Base-by-base conservation (phyloP, 2,888 invertebrate genomes). In the Acanthopleura granulata region DNA sequence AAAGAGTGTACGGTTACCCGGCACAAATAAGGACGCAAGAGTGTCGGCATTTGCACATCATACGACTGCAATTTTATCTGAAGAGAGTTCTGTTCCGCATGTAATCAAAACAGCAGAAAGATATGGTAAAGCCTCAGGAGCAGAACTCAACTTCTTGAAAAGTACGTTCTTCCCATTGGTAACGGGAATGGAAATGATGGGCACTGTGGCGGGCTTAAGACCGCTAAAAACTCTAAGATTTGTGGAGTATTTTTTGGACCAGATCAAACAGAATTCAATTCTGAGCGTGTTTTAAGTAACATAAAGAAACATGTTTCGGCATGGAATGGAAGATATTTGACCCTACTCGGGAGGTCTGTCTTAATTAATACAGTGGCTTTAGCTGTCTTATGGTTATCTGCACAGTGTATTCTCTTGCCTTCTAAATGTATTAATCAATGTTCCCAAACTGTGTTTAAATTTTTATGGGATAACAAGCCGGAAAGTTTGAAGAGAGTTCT, bases 121-220 rank as follows among this genome's bases (percentile, higher is more conserved):
- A 49, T 75, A 66, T 73, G 72, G 57, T 15, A 66, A 72, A 40
- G 72, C 75, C n/a, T 78, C 78, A 1, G 80, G 78, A 27, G 74
- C 80, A 4, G 79, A 77, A 76, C 49, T 77, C 0, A 78, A 79
- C 74, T 72, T 76, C 62, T 57, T 57, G 30, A 80, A 80, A 74
- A 74, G 76, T 18, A 76, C 73, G 49, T 77, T 78, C 11, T 57
- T 18, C 57, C 57, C 18, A 57, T 57, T 18, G 57, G 57, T 57
- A 57, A 57, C 18, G 3, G 57, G 57, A 12, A 40, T 9, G 40
- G 12, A 57, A 57, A 3, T n/a, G 12, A 57, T 12, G 57, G 3
- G 18, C 18, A 57, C 57, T 6, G n/a, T 22, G 57, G 57, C 12
- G 40, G 40, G 40, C 18, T 57, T n/a, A 57, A 57, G 6, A 22